Conservation (phyloP, 2,113 vertebrate species). For the Fregetta grallaria region DNA sequence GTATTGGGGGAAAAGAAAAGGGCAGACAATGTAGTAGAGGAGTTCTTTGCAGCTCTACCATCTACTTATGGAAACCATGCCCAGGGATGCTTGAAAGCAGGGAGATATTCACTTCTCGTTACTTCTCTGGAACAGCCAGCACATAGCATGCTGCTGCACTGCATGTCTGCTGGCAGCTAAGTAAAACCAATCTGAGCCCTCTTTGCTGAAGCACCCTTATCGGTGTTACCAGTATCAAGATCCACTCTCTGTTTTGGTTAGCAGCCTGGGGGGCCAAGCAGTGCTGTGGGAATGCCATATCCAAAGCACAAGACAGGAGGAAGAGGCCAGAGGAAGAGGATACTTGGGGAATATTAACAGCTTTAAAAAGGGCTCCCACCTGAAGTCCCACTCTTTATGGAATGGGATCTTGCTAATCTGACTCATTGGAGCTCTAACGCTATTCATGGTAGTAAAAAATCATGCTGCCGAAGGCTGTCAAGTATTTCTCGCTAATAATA, state of each 20-base stretch:
- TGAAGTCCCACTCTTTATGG: neutral
- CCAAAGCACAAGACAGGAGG: neutral
- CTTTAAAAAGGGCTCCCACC: neutral
- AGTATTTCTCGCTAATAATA: neutral
- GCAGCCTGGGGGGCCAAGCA: neutral
- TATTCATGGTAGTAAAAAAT: neutral
- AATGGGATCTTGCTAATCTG: neutral
- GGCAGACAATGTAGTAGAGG: neutral
- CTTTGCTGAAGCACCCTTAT: neutral
- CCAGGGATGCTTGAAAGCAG: neutral
- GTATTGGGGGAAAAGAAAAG: fast-evolving
- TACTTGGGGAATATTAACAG: neutral
- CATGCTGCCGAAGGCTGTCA: neutral
- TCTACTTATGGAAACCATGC: neutral
- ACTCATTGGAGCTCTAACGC: neutral
- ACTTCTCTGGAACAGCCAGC: neutral
- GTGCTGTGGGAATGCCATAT: neutral
- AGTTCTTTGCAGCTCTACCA: neutral
- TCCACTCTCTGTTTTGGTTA: neutral
- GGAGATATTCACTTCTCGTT: neutral
- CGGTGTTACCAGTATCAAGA: neutral
- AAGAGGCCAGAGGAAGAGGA: neutral
- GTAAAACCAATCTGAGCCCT: neutral
- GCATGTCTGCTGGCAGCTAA: neutral
- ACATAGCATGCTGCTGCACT: fast-evolving